phyloP scores from a whole-genome alignment of 2,113 vertebrate species.

The Mesembrinibis cayennensis region DNA sequence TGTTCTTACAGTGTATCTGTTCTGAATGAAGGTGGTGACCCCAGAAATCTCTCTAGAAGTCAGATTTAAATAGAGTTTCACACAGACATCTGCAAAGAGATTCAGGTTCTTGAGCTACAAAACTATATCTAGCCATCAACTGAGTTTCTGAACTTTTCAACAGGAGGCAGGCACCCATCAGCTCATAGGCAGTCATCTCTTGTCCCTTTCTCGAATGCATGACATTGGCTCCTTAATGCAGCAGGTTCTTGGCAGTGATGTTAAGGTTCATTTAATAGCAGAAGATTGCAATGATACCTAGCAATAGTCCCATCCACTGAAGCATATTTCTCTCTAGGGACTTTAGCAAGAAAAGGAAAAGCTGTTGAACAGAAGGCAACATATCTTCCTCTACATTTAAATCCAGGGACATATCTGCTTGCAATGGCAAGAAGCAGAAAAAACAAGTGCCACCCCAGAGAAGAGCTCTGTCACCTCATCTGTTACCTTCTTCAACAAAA shows the following conservation, averaged over 20 bases:
- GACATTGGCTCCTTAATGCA: background rate
- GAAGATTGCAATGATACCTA: background rate
- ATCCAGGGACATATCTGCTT: background rate
- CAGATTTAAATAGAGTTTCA: background rate
- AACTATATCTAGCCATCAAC: background rate
- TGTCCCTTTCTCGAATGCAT: accelerated
- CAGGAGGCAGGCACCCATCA: background rate
- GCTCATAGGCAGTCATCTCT: background rate
- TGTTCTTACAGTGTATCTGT: background rate
- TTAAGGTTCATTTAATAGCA: background rate
- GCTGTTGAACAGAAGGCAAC: slow-evolving; percentile 34
- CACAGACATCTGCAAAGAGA: background rate
- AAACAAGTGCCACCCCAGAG: background rate
- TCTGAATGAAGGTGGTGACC: background rate
- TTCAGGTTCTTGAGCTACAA: background rate
- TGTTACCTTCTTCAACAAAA: background rate
- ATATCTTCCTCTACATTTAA: background rate
- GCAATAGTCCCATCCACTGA: background rate
- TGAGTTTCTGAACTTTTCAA: background rate
- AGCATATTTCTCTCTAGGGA: background rate
- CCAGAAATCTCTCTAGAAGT: background rate
- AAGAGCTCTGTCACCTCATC: slow-evolving; percentile 15
- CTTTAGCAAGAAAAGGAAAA: background rate
- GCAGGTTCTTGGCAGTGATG: background rate
- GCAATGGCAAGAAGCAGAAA: background rate